phyloP scores from a whole-genome alignment of 2,113 vertebrate species.

The Condylura cristata region DNA sequence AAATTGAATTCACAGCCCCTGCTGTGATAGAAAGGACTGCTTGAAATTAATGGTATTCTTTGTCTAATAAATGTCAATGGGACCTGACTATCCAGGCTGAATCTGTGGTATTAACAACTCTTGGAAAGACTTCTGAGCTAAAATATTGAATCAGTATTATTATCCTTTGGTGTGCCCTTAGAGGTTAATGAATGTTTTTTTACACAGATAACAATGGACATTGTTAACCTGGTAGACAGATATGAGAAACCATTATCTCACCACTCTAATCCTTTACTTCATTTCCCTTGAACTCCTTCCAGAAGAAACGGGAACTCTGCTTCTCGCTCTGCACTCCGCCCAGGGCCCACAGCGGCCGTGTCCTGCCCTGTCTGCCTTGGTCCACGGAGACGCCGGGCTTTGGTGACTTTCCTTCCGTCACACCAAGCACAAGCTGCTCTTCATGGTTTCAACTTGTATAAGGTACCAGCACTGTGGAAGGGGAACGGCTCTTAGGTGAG shows the following conservation, averaged over 20 bases:
- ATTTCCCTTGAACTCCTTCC: constrained; percentile 34
- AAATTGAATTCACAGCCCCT: neutral
- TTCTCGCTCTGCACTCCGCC: neutral
- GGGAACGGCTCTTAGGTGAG: constrained; percentile 45
- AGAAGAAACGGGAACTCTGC: neutral
- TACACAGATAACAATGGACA: constrained; percentile 42
- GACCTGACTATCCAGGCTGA: constrained; percentile 40
- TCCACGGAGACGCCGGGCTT: constrained; percentile 37
- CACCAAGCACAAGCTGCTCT: constrained; percentile 39
- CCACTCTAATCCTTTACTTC: constrained; percentile 44
- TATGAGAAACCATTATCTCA: constrained; percentile 56
- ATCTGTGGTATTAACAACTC: constrained; percentile 21
- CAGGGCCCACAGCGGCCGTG: neutral
- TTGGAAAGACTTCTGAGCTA: constrained; percentile 41
- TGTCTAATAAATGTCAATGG: neutral
- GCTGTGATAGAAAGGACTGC: neutral
- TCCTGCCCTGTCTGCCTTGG: constrained; percentile 42
- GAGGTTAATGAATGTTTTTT: constrained; percentile 49
- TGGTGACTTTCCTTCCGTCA: constrained; percentile 28
- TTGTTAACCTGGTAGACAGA: constrained; percentile 20
- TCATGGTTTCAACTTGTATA: constrained; percentile 60
- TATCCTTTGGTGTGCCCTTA: constrained; percentile 37
- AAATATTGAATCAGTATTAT: constrained; percentile 66
- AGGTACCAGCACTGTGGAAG: constrained; percentile 43
- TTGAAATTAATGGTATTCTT: neutral